Evolutionary conservation across 2,888 invertebrate genomes (phyloP).

Genomic region (Clitarchus hookeri): DNA sequence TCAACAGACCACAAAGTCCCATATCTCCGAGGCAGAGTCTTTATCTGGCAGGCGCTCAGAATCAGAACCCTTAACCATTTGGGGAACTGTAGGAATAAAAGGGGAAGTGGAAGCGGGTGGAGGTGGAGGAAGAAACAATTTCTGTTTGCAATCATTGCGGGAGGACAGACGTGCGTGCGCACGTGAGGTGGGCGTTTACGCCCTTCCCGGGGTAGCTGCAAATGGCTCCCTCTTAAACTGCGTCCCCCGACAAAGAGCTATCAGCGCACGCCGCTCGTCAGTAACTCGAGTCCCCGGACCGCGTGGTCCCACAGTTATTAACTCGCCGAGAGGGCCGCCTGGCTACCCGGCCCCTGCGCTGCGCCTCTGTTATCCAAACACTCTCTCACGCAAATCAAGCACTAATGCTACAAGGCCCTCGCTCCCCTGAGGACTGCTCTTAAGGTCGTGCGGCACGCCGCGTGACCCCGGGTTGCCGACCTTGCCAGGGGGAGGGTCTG

Average conservation of each 20-base stretch:
- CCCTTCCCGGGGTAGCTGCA: no score
- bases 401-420: background rate
- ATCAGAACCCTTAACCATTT: no score
- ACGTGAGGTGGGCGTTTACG: no score
- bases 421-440: background rate
- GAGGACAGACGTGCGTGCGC: background rate
- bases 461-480: no score
- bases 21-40: no score
- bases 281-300: background rate
- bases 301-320: constrained; percentile 1
- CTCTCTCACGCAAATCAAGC: constrained; percentile 8
- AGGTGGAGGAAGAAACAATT: no score
- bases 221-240: background rate
- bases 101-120: background rate
- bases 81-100: no score
- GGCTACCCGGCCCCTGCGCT: background rate
- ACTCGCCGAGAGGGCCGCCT: background rate
- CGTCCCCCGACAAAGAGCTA: background rate
- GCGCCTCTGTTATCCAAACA: background rate
- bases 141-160: background rate
- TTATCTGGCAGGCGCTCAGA: no score
- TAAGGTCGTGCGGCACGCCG: no score
- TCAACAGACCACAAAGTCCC: no score
- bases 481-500: no score
- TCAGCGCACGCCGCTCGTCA: background rate